These are phyloP conservation scores for Apamea epomidion DNA, from an alignment of 2,888 invertebrate genomes.

Conservation along the genomic window DNA sequence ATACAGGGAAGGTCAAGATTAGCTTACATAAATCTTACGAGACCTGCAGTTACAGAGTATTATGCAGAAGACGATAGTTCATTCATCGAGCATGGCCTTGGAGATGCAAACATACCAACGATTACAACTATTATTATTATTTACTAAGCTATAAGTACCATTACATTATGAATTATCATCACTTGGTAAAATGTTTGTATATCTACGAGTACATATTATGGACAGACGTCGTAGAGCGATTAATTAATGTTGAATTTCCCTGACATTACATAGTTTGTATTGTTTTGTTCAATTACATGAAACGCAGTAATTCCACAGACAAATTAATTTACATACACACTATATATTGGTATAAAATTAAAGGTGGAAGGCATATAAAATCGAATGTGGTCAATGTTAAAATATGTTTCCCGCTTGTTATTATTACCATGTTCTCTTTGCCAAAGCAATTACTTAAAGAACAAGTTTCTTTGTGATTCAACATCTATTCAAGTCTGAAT, in stretches of 20 bases:
- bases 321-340: constrained; percentile 13
- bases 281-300: constrained; percentile 29
- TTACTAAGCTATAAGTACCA: neutral
- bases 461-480: constrained; percentile 42
- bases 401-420: constrained; percentile 4
- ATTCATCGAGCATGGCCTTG: constrained; percentile 32
- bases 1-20: constrained; percentile 51
- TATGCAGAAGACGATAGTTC: constrained; percentile 25
- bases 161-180: neutral
- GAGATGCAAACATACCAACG: constrained; percentile 10
- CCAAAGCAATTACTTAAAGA: constrained; percentile 30
- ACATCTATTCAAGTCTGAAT: constrained; percentile 23
- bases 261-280: constrained; percentile 5
- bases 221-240: neutral
- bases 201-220: neutral
- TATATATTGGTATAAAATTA: constrained; percentile 13
- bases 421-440: constrained; percentile 22
- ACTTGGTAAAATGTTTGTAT: constrained; percentile 21
- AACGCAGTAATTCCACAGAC: constrained; percentile 5
- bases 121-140: constrained; percentile 1
- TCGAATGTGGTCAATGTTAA: neutral
- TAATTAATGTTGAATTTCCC: constrained; percentile 13
- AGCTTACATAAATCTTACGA: constrained; percentile 45
- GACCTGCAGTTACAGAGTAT: constrained; percentile 17
- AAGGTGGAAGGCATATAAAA: neutral